A percentile compares a stretch with the other conserved stretches of the same genome.
Conservation (phyloP, 2,888 invertebrate genomes). For the Panzeria rudis region DNA sequence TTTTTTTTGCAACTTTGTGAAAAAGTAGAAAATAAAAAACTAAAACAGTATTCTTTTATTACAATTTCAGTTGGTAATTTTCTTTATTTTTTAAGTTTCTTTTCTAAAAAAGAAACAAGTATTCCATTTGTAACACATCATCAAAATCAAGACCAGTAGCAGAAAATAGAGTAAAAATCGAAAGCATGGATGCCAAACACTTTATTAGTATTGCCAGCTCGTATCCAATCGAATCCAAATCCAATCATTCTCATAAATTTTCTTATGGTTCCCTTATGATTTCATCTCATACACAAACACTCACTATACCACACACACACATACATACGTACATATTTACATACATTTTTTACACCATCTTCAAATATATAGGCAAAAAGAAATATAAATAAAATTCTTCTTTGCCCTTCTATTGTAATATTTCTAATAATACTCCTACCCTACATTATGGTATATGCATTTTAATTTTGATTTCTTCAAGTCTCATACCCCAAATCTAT, state of each 20-base stretch:
- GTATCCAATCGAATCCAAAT: conserved; percentile 54
- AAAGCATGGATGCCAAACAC: conserved; percentile 22
- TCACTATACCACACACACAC: background rate
- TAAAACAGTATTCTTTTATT: conserved; percentile 34
- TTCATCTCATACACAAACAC: conserved; percentile 17
- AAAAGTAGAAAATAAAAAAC: background rate
- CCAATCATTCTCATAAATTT: conserved; percentile 61
- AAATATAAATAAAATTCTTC: background rate
- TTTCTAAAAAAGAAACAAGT: background rate
- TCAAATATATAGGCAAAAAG: too few relatives aligned
- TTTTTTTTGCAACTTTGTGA: background rate
- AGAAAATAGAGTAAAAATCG: background rate
- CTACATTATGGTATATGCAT: background rate
- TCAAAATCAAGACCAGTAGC: conserved; percentile 34
- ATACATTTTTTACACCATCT: background rate
- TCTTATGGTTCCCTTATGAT: conserved; percentile 59
- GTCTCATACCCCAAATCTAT: too few relatives aligned
- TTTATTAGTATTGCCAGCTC: conserved; percentile 58
- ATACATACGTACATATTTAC: background rate
- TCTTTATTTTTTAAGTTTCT: background rate
- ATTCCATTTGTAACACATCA: conserved; percentile 40
- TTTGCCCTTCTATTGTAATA: background rate
- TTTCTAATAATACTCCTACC: background rate
- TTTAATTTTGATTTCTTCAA: too few relatives aligned
- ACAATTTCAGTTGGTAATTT: conserved; percentile 11